Base-by-base conservation (phyloP, 2,888 invertebrate genomes). In the Nesidiocoris tenuis region DNA sequence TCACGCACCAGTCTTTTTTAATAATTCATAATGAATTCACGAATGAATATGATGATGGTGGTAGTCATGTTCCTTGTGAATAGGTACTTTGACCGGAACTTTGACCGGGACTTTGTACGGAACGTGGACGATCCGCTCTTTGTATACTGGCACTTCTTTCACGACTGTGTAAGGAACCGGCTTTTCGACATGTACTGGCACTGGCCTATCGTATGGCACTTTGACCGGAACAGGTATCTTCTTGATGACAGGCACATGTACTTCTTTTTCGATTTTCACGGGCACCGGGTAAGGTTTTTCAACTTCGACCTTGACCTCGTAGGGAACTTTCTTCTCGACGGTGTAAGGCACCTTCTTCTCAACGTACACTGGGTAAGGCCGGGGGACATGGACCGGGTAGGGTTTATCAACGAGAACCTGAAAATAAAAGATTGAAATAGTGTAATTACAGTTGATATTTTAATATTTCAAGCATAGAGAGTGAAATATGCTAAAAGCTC, bases 321-420 rank as follows among this genome's bases (percentile, higher is more conserved):
- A 83, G 7, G 88, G 88, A 21, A 86, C 84, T 84, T 61, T 86
- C 61, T 86, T 86, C 77, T 84, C 82, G 9, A 87, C 84, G 24
- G 85, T 84, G 80, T 83, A 84, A 9, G 86, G 86, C 23, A 76
- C 75, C 24, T 88, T 90, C 85, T 91, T 91, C 79, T 91, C 88
- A 39, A 91, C 90, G 83, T 90, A 90, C 2, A 91, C 90, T 80
- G 91, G 90, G 86, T 90, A 91, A 5, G 80, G 80, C 25, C 84
- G 86, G 80, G 87, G 86, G 0, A 88, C 88, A 81, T 83, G 81
- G 24, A 84, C 84, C 17, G 88, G 89, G 80, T 88, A 87, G 18
- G 84, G 82, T 57, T 75, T 79, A 74, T 80, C 79, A 57, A 82
- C 80, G 16, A 84, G 83, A 84, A 78, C 82, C 82, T 74, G 72